Evolutionary conservation across 2,113 vertebrate genomes (phyloP).

Genomic region (Gymnarchus niloticus): DNA sequence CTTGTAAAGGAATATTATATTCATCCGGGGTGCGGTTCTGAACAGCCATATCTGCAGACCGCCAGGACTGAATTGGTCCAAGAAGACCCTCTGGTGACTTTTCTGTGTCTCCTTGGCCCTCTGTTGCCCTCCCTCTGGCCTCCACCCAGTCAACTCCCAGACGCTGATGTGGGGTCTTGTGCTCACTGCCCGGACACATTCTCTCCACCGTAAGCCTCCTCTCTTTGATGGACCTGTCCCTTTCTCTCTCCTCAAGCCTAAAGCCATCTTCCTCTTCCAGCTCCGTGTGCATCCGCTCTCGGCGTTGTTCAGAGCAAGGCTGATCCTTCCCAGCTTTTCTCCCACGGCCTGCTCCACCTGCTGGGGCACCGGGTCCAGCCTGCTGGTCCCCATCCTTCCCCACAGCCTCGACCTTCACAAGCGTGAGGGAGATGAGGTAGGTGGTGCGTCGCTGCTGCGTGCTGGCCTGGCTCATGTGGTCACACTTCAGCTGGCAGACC

Average conservation of each 20-base stretch:
- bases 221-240: constrained; percentile 21
- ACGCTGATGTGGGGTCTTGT: neutral
- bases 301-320: constrained; percentile 28
- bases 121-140: constrained; percentile 45
- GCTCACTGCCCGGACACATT: neutral
- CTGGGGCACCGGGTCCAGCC: neutral
- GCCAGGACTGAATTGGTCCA: constrained; percentile 50
- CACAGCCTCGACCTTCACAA: constrained; percentile 82
- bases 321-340: neutral
- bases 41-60: constrained; percentile 47
- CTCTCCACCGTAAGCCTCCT: neutral
- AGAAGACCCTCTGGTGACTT: constrained; percentile 46
- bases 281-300: constrained; percentile 40
- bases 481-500: constrained; percentile 48
- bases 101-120: constrained; percentile 38
- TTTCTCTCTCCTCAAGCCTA: constrained; percentile 14
- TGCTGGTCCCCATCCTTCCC: constrained; percentile 33
- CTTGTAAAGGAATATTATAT: constrained; percentile 45
- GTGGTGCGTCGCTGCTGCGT: constrained; percentile 80
- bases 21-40: constrained; percentile 45
- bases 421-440: constrained; percentile 87
- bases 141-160: neutral
- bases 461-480: constrained; percentile 67
- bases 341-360: constrained; percentile 34
- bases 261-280: constrained; percentile 13